These are phyloP conservation scores for Microcaecilia unicolor DNA, from an alignment of 2,797 vertebrate genomes.

Conservation along the genomic window DNA sequence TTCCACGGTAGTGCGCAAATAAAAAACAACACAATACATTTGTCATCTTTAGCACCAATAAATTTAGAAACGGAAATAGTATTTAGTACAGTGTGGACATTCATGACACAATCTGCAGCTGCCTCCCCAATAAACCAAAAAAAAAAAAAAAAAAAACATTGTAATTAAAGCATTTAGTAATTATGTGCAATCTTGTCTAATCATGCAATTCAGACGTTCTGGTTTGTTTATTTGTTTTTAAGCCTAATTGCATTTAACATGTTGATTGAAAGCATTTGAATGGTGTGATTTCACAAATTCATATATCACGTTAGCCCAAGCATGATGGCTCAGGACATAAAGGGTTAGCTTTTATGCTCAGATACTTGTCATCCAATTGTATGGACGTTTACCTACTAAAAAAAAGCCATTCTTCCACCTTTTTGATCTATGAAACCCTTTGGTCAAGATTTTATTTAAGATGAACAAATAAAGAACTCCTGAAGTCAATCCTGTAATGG, in stretches of 20 bases:
- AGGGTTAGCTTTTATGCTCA: no score
- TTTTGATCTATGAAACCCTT: no score
- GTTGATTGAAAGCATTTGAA: background rate
- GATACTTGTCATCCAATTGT: no score
- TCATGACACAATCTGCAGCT: background rate
- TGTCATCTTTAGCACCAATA: background rate
- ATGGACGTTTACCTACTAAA: no score
- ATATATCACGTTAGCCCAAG: no score
- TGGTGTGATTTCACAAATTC: no score
- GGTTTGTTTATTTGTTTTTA: background rate
- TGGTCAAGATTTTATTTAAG: no score
- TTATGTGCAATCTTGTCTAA: constrained; percentile 1
- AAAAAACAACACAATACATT: background rate
- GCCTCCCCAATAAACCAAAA: background rate
- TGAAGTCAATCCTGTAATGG: no score
- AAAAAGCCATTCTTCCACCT: no score
- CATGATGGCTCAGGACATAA: no score
- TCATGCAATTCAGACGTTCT: constrained; percentile 3
- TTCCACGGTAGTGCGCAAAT: background rate
- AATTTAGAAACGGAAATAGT: background rate
- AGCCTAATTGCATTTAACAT: background rate
- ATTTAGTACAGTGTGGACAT: background rate
- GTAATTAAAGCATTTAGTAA: constrained; percentile 3
- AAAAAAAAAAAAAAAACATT: constrained; percentile 3
- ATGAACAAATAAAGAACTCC: no score